Conservation (phyloP, 2,888 invertebrate species). For the Pseudeuparius sepicola region DNA sequence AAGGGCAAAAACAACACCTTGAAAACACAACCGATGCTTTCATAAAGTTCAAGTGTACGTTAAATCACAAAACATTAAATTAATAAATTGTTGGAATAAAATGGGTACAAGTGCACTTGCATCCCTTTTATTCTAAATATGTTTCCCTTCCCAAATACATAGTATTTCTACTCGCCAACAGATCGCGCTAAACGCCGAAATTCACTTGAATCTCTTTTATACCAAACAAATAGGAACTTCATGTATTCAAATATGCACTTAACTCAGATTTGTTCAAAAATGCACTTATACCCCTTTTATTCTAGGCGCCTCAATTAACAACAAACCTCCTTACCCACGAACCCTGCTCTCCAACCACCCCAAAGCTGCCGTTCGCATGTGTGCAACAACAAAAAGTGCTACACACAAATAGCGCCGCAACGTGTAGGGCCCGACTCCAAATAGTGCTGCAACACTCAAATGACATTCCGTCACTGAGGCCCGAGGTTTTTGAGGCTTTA, state of each 20-base stretch:
- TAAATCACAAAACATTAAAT: too few relatives aligned
- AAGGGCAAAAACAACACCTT: not conserved
- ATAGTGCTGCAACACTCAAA: too few relatives aligned
- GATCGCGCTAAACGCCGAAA: constrained; percentile 5
- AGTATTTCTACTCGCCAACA: constrained; percentile 7
- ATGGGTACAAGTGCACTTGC: constrained; percentile 8
- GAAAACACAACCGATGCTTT: too few relatives aligned
- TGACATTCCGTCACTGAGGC: too few relatives aligned
- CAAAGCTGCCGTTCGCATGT: too few relatives aligned
- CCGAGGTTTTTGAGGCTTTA: too few relatives aligned
- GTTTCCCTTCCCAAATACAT: not conserved
- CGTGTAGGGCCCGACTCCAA: too few relatives aligned
- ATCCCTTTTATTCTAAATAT: constrained; percentile 5
- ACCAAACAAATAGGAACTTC: constrained; percentile 3
- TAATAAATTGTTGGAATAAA: constrained; percentile 9
- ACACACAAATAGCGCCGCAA: too few relatives aligned
- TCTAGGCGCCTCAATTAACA: constrained; percentile 17
- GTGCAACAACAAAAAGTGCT: too few relatives aligned
- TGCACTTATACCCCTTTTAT: constrained; percentile 10
- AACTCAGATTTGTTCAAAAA: constrained; percentile 4
- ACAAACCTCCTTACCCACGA: too few relatives aligned
- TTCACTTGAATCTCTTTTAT: constrained; percentile 9
- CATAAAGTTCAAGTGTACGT: too few relatives aligned
- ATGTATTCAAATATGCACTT: not conserved
- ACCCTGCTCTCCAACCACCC: too few relatives aligned